Percentiles rank a stretch among this genome's conserved stretches.
These are phyloP conservation scores for Ameiurus melas DNA, from an alignment of 2,113 vertebrate species.

Conservation along the genomic window DNA sequence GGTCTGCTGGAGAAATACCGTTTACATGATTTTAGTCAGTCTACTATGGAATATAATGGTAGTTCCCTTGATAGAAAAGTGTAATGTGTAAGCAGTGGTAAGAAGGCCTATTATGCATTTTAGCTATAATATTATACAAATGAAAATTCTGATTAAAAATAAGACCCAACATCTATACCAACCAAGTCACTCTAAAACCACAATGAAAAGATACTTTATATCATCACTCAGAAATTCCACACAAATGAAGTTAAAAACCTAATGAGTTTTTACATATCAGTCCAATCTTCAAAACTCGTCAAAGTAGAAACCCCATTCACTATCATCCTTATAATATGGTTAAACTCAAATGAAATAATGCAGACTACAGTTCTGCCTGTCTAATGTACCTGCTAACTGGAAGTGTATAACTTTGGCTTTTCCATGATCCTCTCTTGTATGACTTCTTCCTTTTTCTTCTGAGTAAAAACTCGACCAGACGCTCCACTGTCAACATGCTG, in stretches of 20 bases:
- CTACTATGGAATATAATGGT: neutral
- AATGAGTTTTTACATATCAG: neutral
- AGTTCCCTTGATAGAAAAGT: neutral
- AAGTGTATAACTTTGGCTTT: slow-evolving; percentile 54
- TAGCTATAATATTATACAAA: neutral
- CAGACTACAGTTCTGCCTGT: neutral
- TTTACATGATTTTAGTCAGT: slow-evolving; percentile 17
- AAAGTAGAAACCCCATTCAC: neutral
- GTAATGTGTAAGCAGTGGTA: neutral
- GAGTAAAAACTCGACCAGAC: slow-evolving; percentile 44
- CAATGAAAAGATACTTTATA: neutral
- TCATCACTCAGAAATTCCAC: neutral
- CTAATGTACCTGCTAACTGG: slow-evolving; percentile 43
- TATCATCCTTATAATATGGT: neutral
- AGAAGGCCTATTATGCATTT: neutral
- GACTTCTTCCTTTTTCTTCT: slow-evolving; percentile 37
- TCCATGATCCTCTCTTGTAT: slow-evolving; percentile 50
- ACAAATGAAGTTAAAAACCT: neutral
- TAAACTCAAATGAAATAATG: neutral
- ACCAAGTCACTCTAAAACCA: neutral
- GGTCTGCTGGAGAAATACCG: slow-evolving; percentile 56
- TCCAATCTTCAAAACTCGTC: neutral
- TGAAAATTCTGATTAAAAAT: neutral
- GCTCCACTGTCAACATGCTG: slow-evolving; percentile 43
- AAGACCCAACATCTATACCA: neutral